A percentile compares a stretch with the other conserved stretches of the same genome.
Conservation (phyloP, 2,113 vertebrate genomes). For the Melanocharis versteri region DNA sequence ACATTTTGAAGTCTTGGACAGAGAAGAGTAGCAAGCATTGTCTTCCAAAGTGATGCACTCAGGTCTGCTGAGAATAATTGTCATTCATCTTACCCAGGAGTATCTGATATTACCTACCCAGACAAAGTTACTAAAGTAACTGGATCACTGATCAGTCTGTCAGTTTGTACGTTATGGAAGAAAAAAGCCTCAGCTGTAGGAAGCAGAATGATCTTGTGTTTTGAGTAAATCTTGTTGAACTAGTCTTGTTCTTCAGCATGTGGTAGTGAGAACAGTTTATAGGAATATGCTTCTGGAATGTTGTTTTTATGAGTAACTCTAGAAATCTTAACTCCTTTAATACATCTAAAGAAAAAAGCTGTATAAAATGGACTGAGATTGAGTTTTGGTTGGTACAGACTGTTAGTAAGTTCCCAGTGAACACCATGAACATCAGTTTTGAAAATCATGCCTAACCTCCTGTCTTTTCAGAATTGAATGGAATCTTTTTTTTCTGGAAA, state of each 20-base stretch:
- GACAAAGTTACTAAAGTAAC: not conserved
- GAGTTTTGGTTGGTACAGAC: not conserved
- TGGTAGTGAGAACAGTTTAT: not conserved
- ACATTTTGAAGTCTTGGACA: not conserved
- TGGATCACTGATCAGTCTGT: not conserved
- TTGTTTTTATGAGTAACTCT: not conserved
- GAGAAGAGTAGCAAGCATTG: not conserved
- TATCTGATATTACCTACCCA: not conserved
- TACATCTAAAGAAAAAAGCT: not conserved
- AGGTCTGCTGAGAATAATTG: not conserved
- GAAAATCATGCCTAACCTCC: not conserved
- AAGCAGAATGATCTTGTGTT: not conserved
- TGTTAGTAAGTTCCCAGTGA: not conserved
- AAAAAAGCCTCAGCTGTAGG: not conserved
- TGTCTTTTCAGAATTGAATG: not conserved
- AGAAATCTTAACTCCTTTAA: not conserved
- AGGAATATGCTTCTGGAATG: not conserved
- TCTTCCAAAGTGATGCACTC: not conserved
- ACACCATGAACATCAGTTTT: not conserved
- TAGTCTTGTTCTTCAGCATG: not conserved
- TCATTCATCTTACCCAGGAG: not conserved
- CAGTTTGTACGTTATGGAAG: not conserved
- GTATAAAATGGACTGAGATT: not conserved
- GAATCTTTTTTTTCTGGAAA: not conserved
- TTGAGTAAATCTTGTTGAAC: not conserved